Base-by-base conservation (phyloP, 64 coral and sea anemone species). In the Anthopleura sola region DNA sequence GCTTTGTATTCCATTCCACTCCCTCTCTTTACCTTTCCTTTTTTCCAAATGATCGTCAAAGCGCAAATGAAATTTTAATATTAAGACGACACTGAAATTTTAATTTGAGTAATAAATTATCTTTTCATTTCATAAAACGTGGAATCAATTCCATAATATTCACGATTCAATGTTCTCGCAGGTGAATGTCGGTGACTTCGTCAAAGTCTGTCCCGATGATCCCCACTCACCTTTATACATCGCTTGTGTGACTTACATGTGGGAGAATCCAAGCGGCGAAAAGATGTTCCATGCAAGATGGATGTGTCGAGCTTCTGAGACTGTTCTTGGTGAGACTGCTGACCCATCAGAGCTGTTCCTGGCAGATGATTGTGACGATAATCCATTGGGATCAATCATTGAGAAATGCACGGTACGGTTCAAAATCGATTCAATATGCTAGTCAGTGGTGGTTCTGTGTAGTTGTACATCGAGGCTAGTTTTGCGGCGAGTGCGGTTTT, bases 261-360 rank as follows among this genome's bases (percentile, higher is more conserved):
- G 96, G 96, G 96, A 98, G 77, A 87, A 23, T 38, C 0, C 78
- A 13, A 89, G 75, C 64, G 92, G 96, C 14, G 87, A 98, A 49
- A 98, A 94, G 62, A 57, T 91, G 37, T 98, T 98, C 84, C 95
- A 98, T 74, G 87, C 82, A 60, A 87, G 92, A 54, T 98, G 95
- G 95, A 55, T 98, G 21, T 89, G 88, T 36, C 95, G 89, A 51
- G 86, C 88, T 13, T 91, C 89, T 33, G 95, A 98, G 5, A 94
- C 95, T 15, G 49, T 98, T 50, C 87, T 98, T 55, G 95, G 95
- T 55, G 86, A 98, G 77, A 91, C 96, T n/a, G 91, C 92, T 60
- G 96, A 98, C 55, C 74, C 84, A 3, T 80, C 39, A 11, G 96
- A 98, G 46, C 51, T 98, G 51, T 98, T 98, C 81, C 75, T 98